Evolutionary conservation across 2,797 vertebrate genomes (phyloP).

Genomic region (Falco berigora): DNA sequence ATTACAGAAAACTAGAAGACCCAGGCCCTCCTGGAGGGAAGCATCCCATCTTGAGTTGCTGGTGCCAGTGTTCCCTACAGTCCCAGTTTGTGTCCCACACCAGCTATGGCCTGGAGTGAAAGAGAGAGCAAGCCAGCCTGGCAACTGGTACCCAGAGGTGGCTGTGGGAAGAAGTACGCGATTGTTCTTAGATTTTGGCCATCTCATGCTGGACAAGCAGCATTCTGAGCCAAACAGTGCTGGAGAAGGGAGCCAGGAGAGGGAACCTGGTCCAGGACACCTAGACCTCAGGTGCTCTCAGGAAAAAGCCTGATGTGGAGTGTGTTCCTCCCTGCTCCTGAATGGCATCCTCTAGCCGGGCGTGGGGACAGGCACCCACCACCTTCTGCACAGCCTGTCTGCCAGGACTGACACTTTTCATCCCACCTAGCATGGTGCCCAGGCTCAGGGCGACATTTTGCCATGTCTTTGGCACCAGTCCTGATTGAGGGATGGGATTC

Average conservation of each 20-base stretch:
- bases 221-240: not conserved
- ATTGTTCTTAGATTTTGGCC: not conserved
- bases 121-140: not conserved
- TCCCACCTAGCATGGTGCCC: not conserved
- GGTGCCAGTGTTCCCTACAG: not conserved
- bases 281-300: not conserved
- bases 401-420: accelerated
- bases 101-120: not conserved
- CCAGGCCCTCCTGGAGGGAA: not conserved
- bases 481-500: not conserved
- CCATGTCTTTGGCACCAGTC: not conserved
- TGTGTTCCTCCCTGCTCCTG: not conserved
- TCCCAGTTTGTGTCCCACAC: accelerated
- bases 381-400: not conserved
- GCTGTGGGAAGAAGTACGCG: not conserved
- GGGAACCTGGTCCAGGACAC: not conserved
- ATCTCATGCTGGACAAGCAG: not conserved
- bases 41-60: not conserved
- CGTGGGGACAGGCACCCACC: accelerated
- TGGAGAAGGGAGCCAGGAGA: not conserved
- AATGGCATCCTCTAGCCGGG: not conserved
- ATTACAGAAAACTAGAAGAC: not conserved
- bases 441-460: not conserved
- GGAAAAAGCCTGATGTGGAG: not conserved
- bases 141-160: not conserved